These are phyloP conservation scores for Delphinus delphis DNA, from an alignment of 2,113 vertebrate genomes.

Conservation along the genomic window DNA sequence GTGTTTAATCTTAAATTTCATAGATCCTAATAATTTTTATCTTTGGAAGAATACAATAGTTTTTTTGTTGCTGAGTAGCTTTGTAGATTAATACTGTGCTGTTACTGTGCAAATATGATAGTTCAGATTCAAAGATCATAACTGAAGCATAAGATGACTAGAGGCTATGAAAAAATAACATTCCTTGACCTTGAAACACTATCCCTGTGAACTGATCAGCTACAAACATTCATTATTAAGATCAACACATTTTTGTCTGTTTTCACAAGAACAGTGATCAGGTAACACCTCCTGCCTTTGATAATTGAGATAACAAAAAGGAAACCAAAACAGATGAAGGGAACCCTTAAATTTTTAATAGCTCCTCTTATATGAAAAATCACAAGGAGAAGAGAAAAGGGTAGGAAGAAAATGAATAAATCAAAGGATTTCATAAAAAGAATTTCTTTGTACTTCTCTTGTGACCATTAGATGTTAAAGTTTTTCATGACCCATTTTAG, in stretches of 20 bases:
- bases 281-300: constrained; percentile 30
- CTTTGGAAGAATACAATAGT: neutral
- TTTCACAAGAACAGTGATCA: constrained; percentile 47
- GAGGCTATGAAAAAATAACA: neutral
- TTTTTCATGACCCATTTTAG: neutral
- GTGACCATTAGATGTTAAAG: neutral
- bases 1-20: constrained; percentile 50
- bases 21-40: constrained; percentile 16
- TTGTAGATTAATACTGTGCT: neutral
- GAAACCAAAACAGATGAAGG: constrained; percentile 3
- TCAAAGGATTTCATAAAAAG: constrained; percentile 11
- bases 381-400: neutral
- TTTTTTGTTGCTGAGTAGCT: constrained; percentile 16
- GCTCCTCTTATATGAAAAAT: neutral
- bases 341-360: constrained; percentile 29
- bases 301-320: constrained; percentile 11
- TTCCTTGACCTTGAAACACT: neutral
- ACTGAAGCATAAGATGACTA: neutral
- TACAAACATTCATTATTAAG: constrained; percentile 45
- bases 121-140: neutral
- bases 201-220: constrained; percentile 20
- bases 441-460: neutral
- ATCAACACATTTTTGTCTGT: constrained; percentile 36
- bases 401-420: neutral
- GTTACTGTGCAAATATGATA: neutral